A percentile compares a stretch with the other conserved stretches of the same genome.
These are phyloP conservation scores for Tenthredo livida DNA, from an alignment of 2,888 invertebrate genomes.

Conservation along the genomic window DNA sequence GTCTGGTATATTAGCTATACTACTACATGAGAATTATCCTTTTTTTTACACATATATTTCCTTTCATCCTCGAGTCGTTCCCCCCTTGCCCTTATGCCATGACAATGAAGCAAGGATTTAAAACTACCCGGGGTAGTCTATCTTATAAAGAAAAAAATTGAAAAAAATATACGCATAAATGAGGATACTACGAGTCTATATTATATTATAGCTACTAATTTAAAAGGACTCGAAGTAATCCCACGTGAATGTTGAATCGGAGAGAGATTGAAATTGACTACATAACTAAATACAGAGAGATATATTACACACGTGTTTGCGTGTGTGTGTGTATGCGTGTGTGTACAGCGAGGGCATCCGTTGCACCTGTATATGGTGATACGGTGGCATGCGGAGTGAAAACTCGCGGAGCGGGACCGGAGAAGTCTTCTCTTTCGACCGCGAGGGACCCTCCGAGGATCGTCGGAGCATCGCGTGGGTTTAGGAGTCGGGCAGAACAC, in stretches of 20 bases:
- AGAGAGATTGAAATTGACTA: conserved; percentile 24
- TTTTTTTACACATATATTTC: not conserved
- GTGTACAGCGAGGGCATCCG: not conserved
- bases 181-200: not conserved
- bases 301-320: not conserved
- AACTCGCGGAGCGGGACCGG: not conserved
- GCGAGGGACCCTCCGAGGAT: conserved; percentile 29
- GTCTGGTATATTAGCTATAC: not conserved
- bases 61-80: not conserved
- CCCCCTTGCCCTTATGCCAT: not conserved
- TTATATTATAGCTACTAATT: not conserved
- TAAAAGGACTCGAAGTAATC: conserved; percentile 29
- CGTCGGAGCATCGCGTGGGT: conserved; percentile 66
- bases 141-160: not conserved
- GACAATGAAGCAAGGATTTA: not conserved
- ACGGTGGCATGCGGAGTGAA: conserved; percentile 33
- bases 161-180: not conserved
- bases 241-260: not conserved
- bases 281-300: not conserved
- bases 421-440: conserved; percentile 39
- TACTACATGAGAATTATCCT: not conserved
- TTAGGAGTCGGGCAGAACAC: conserved; percentile 67
- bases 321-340: not conserved
- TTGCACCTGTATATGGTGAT: conserved; percentile 50
- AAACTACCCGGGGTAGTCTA: not conserved